Base-by-base conservation (phyloP, 2,797 vertebrate species). In the Luscinia luscinia region DNA sequence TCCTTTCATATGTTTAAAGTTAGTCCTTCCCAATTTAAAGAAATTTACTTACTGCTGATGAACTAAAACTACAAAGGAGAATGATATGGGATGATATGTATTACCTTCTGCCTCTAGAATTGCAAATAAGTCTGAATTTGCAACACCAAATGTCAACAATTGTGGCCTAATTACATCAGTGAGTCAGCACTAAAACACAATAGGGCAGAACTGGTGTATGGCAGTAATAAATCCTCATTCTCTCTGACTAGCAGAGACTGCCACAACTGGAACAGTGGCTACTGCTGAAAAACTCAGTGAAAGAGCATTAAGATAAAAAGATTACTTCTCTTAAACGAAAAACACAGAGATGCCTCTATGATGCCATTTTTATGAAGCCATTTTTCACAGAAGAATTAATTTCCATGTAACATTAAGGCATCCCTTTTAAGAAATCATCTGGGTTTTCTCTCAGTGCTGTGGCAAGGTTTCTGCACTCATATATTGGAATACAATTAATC, bases 151-250 rank as follows among this genome's bases (percentile, higher is more conserved):
- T 59, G 67, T 48, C 67, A 94, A 88, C 36, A 79, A 17, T 82
- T 90, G 86, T 84, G 70, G 67, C 32, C 59, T 81, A 93, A 88
- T 94, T 91, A 77, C 24, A 87, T 73, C 41, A 41, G 41, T 80
- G 80, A 95, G 57, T 84, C 74, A 94, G 64, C 62, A 81, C 11
- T 59, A 84, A 90, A 88, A 52, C 54, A 88, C 55, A 84, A 43
- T 11, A 90, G 48, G 36, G 41, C 28, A 88, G 81, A 90, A 86
- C 23, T 28, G 68, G 40, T 1, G 11, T 17, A 36, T 0, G 82
- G 63, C 38, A 74, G 41, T 61, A 84, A 95, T 82, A 95, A 96
- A 86, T 76, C 32, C 52, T 90, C 66, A 86, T 93, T 86, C 36
- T 63, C 52, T 76, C 49, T 76, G 40, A 77, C 51, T 93, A 55